phyloP scores from a whole-genome alignment of 2,113 vertebrate genomes.

The Ancistrus triradiatus region DNA sequence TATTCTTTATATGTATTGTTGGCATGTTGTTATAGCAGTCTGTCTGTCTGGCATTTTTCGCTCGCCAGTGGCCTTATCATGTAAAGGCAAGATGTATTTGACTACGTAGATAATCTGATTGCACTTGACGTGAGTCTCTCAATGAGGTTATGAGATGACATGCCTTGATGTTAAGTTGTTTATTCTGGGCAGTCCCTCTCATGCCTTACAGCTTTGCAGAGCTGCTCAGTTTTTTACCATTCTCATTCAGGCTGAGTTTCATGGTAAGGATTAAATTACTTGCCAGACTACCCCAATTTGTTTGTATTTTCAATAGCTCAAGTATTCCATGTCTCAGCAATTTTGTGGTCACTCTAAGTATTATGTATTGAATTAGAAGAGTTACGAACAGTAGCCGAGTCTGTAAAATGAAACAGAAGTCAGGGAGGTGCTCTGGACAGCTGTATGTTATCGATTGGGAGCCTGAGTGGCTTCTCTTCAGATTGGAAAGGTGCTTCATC shows the following conservation, averaged over 20 bases:
- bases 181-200: not conserved
- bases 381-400: slow-evolving; percentile 20
- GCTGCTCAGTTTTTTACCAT: not conserved
- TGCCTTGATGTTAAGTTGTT: not conserved
- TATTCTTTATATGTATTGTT: too few relatives aligned
- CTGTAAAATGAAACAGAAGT: slow-evolving; percentile 40
- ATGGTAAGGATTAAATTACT: not conserved
- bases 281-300: not conserved
- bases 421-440: slow-evolving; percentile 27
- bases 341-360: not conserved
- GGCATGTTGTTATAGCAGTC: too few relatives aligned
- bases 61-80: too few relatives aligned
- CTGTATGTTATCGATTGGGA: slow-evolving; percentile 59
- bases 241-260: not conserved
- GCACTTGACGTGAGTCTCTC: too few relatives aligned
- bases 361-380: slow-evolving; percentile 8
- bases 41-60: too few relatives aligned
- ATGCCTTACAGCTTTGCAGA: not conserved
- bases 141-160: not conserved
- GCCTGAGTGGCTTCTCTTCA: slow-evolving; percentile 49
- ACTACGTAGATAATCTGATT: too few relatives aligned
- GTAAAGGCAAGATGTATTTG: too few relatives aligned
- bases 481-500: slow-evolving; percentile 60
- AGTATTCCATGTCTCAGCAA: not conserved
- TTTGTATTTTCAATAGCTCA: not conserved